A percentile compares a stretch with the other conserved stretches of the same genome.
These are phyloP conservation scores for Pandemis cinnamomeana DNA, from an alignment of 2,888 invertebrate species.

Conservation along the genomic window DNA sequence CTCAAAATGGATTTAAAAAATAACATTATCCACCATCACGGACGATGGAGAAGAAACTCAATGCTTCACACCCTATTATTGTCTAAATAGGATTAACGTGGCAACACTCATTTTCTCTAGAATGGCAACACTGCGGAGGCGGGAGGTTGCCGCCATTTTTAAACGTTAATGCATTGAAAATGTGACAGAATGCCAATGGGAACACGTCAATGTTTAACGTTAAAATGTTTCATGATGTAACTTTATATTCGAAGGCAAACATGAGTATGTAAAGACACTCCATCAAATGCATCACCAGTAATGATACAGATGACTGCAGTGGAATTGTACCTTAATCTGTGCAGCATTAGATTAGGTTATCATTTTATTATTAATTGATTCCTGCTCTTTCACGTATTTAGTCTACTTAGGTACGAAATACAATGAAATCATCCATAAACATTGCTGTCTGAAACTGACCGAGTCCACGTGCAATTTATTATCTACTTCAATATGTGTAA, in stretches of 20 bases:
- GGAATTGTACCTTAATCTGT: no score
- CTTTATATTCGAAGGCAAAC: not conserved
- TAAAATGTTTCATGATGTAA: not conserved
- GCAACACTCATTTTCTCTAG: conserved; percentile 39
- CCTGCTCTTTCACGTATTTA: no score
- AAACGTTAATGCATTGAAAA: conserved; percentile 4
- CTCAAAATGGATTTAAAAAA: conserved; percentile 44
- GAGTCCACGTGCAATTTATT: no score
- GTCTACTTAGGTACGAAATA: no score
- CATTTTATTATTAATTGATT: no score
- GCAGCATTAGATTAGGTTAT: no score
- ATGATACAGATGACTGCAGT: no score
- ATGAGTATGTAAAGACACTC: not conserved
- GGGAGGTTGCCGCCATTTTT: conserved; percentile 31
- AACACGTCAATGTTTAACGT: conserved; percentile 7
- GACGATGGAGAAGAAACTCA: conserved; percentile 38
- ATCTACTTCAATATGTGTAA: no score
- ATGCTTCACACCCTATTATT: conserved; percentile 40
- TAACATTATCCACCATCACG: conserved; percentile 43
- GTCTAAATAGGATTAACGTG: conserved; percentile 40
- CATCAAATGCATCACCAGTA: not conserved
- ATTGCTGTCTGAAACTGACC: no score
- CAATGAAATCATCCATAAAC: no score
- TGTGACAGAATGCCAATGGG: conserved; percentile 2
- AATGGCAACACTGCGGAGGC: conserved; percentile 26